These are phyloP conservation scores for Odontocolon sp. DNA, from an alignment of 2,888 invertebrate species.

Conservation along the genomic window DNA sequence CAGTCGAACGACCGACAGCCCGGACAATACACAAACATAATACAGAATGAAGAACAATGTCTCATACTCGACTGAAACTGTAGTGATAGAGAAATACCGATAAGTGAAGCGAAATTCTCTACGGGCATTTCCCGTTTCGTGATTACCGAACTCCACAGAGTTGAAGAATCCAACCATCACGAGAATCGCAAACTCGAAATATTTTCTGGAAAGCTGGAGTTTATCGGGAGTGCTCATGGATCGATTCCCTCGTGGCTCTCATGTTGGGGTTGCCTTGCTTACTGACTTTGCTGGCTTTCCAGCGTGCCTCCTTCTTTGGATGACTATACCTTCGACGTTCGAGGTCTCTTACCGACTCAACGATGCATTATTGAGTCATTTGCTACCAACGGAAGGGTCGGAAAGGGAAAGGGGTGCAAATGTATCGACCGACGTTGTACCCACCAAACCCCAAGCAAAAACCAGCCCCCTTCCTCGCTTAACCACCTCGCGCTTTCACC, in stretches of 20 bases:
- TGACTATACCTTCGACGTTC: constrained; percentile 29
- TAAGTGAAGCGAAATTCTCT: neutral
- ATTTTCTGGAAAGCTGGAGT: constrained; percentile 1
- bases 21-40: constrained; percentile 18
- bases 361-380: constrained; percentile 61
- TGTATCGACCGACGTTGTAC: constrained; percentile 7
- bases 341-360: constrained; percentile 51
- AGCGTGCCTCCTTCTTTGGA: constrained; percentile 23
- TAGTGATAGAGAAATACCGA: neutral
- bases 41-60: neutral
- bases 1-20: constrained; percentile 35
- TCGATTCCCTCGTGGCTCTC: constrained; percentile 35
- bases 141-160: neutral
- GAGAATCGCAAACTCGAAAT: constrained; percentile 33
- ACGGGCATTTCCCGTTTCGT: constrained; percentile 11
- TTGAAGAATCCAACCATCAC: constrained; percentile 7
- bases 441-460: neutral
- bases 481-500: constrained; percentile 28
- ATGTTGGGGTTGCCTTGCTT: constrained; percentile 3
- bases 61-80: constrained; percentile 14
- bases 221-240: constrained; percentile 39
- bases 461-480: neutral
- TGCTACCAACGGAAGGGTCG: constrained; percentile 49
- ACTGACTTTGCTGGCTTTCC: constrained; percentile 14
- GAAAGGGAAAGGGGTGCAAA: neutral